Percentiles rank a stretch among this genome's conserved stretches.
phyloP scores from a whole-genome alignment of 1,140 invertebrate species.

The Reticulitermes speratus region DNA sequence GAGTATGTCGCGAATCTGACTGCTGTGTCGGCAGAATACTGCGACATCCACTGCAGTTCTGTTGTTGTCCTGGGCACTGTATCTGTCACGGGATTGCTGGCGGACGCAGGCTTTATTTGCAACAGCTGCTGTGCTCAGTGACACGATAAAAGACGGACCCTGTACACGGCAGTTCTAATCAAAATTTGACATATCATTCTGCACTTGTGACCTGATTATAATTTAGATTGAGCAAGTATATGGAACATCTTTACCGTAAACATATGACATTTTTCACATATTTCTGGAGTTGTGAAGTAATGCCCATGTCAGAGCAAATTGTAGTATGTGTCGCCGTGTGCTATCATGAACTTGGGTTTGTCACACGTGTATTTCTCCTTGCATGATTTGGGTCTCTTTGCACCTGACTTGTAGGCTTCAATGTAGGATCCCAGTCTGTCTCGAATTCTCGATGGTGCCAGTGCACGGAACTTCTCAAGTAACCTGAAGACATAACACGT shows the following conservation, averaged over 20 bases:
- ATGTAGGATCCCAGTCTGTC: constrained; percentile 23
- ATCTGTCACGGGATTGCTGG: too few relatives aligned
- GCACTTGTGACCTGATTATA: neutral
- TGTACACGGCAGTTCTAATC: neutral
- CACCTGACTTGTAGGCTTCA: constrained; percentile 21
- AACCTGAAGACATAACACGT: constrained; percentile 8
- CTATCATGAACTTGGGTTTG: neutral
- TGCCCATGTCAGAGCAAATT: neutral
- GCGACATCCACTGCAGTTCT: too few relatives aligned
- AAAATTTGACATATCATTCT: neutral
- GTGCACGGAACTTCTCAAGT: neutral
- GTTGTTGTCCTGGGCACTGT: too few relatives aligned
- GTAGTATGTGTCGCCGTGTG: neutral
- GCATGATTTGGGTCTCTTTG: neutral
- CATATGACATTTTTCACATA: neutral
- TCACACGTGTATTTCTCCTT: constrained; percentile 10
- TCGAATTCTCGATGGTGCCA: neutral
- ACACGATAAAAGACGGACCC: too few relatives aligned
- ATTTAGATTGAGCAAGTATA: too few relatives aligned
- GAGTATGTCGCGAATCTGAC: too few relatives aligned
- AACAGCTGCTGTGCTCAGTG: too few relatives aligned
- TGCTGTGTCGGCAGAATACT: too few relatives aligned
- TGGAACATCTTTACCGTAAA: neutral
- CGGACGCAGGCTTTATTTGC: too few relatives aligned
- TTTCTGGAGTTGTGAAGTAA: too few relatives aligned